A percentile compares a stretch with the other conserved stretches of the same genome.
phyloP scores from a whole-genome alignment of 2,888 invertebrate species.

The Heliothis peltigera region DNA sequence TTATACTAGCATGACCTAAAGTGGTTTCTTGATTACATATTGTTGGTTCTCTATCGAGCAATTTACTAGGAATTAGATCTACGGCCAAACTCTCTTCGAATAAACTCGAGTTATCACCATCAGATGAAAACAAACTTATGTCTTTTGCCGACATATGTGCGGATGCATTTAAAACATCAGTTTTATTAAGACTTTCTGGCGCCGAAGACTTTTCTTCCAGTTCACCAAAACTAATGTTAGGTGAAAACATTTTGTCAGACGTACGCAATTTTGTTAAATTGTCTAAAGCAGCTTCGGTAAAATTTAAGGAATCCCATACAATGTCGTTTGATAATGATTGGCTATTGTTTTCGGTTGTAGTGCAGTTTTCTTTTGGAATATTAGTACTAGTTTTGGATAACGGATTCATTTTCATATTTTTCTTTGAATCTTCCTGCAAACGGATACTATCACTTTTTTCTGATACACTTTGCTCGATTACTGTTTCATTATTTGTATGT shows the following conservation, averaged over 20 bases:
- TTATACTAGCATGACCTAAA: constrained; percentile 65
- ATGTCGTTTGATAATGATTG: constrained; percentile 67
- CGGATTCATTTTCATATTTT: constrained; percentile 10
- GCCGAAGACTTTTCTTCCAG: constrained; percentile 62
- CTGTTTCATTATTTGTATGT: neutral
- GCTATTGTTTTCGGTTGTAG: constrained; percentile 29
- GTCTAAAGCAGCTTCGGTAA: constrained; percentile 75
- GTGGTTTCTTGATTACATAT: constrained; percentile 55
- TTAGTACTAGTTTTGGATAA: constrained; percentile 10
- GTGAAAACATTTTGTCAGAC: constrained; percentile 74
- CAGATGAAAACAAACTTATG: constrained; percentile 83
- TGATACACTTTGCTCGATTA: neutral
- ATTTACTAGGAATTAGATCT: constrained; percentile 86
- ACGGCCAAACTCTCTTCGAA: constrained; percentile 90
- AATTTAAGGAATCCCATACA: constrained; percentile 81
- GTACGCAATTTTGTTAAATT: constrained; percentile 75
- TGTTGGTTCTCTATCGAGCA: constrained; percentile 77
- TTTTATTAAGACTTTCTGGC: constrained; percentile 30
- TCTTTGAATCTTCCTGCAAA: neutral
- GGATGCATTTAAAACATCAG: constrained; percentile 52
- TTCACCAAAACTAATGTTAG: constrained; percentile 81
- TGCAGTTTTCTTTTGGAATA: constrained; percentile 17
- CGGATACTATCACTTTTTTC: neutral
- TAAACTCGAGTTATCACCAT: constrained; percentile 87
- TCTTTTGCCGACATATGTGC: constrained; percentile 74